Evolutionary conservation across 1,140 invertebrate species (phyloP).

Genomic region (Cyrtorhinus lividipennis): DNA sequence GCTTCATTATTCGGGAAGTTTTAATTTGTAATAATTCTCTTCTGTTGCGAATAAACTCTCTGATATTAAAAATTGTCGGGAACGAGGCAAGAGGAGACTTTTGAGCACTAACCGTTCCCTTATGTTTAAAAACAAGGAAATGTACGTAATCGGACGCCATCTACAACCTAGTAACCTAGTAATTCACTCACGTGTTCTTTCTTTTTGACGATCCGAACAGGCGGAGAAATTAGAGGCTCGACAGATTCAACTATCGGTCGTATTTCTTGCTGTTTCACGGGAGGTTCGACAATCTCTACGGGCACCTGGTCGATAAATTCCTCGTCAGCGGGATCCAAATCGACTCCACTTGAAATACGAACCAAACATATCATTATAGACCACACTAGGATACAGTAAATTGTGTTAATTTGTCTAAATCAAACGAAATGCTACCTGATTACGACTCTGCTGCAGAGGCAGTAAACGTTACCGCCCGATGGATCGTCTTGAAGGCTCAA

Average conservation of each 20-base stretch:
- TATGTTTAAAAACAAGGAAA: too few relatives aligned
- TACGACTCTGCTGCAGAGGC: slow-evolving; percentile 25
- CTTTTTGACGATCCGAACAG: slow-evolving; percentile 13
- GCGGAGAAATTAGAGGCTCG: slow-evolving; percentile 18
- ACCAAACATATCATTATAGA: too few relatives aligned
- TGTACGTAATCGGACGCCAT: too few relatives aligned
- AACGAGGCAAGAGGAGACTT: too few relatives aligned
- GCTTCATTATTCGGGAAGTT: too few relatives aligned
- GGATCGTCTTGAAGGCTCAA: slow-evolving; percentile 19
- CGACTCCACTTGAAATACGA: slow-evolving; percentile 5
- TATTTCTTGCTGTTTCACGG: slow-evolving; percentile 16
- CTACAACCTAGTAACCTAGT: too few relatives aligned
- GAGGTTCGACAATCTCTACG: background rate
- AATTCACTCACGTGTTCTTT: slow-evolving; percentile 20
- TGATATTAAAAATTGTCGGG: too few relatives aligned
- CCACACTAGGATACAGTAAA: too few relatives aligned
- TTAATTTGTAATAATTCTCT: too few relatives aligned
- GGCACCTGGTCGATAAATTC: background rate
- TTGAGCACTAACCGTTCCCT: too few relatives aligned
- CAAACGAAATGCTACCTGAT: slow-evolving; percentile 18
- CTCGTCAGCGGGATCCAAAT: background rate
- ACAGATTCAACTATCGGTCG: slow-evolving; percentile 21
- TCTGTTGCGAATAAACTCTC: too few relatives aligned
- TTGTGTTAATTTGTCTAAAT: too few relatives aligned
- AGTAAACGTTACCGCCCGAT: slow-evolving; percentile 23